A percentile compares a stretch with the other conserved stretches of the same genome.
Evolutionary conservation across 2,113 vertebrate species (phyloP).

Genomic region (Apaloderma vittatum): DNA sequence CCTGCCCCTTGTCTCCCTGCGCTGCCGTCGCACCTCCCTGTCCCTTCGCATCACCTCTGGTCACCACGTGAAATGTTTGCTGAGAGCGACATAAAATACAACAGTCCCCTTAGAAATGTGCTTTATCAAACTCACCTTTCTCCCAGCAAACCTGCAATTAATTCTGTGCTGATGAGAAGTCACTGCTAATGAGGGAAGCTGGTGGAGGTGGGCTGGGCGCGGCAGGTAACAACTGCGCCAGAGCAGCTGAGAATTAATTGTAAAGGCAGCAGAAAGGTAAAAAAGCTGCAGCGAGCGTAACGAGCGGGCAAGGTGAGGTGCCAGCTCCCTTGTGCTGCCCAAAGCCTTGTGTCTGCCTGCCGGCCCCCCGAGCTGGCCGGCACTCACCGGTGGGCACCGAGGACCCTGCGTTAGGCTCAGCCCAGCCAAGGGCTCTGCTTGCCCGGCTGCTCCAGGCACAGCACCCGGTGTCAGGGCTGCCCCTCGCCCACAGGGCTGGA

Average conservation of each 20-base stretch:
- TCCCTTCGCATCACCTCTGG: background rate
- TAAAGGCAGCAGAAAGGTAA: background rate
- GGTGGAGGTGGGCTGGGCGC: background rate
- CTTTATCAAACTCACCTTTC: background rate
- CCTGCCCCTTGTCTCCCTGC: background rate
- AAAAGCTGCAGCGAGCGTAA: background rate
- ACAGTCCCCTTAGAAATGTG: background rate
- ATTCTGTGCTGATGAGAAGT: slow-evolving; percentile 20
- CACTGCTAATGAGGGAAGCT: slow-evolving; percentile 25
- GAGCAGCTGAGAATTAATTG: background rate
- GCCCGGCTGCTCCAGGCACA: rapidly evolving
- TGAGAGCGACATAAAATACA: background rate
- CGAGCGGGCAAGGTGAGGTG: background rate
- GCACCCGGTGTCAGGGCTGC: rapidly evolving
- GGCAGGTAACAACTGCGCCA: background rate
- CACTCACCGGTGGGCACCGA: rapidly evolving
- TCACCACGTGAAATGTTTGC: background rate
- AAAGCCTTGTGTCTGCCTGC: background rate
- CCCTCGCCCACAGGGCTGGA: rapidly evolving
- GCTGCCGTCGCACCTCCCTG: rapidly evolving
- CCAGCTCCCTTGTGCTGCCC: background rate
- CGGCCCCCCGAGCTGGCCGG: rapidly evolving
- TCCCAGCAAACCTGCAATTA: slow-evolving; percentile 21
- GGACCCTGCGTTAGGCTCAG: rapidly evolving
- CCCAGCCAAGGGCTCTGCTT: background rate